Evolutionary conservation across 2,888 invertebrate species (phyloP).

Genomic region (Chamaedrilus cognettii): DNA sequence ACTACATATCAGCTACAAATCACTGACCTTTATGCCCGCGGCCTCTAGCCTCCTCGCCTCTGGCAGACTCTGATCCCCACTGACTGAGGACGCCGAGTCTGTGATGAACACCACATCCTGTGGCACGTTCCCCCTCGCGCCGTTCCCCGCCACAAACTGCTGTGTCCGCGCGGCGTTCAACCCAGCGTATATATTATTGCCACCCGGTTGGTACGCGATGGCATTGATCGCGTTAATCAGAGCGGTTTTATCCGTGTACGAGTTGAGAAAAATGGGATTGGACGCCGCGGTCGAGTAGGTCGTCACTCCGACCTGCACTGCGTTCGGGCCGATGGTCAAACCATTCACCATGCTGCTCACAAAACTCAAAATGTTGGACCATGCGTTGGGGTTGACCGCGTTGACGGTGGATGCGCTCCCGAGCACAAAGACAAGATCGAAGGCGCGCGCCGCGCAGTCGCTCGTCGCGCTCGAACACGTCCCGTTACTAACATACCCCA

Average conservation of each 20-base stretch:
- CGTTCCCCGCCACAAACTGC: slow-evolving; percentile 9
- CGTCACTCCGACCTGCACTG: slow-evolving; percentile 13
- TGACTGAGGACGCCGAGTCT: background rate
- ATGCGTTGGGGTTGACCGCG: slow-evolving; percentile 1
- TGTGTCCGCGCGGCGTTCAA: slow-evolving; percentile 13
- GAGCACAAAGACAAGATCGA: slow-evolving; percentile 10
- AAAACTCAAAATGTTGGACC: slow-evolving; percentile 3
- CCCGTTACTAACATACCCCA: background rate
- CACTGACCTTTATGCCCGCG: slow-evolving; percentile 13
- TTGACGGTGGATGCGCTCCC: background rate
- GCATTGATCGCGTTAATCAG: slow-evolving; percentile 15
- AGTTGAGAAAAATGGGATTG: slow-evolving; percentile 5
- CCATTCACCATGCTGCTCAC: background rate
- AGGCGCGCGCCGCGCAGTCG: slow-evolving; percentile 1
- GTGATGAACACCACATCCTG: slow-evolving; percentile 17
- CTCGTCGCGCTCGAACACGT: background rate
- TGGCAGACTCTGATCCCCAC: background rate
- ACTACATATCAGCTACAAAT: too few relatives aligned
- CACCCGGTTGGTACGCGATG: slow-evolving; percentile 3
- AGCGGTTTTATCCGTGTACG: slow-evolving; percentile 3
- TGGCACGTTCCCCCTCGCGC: slow-evolving; percentile 46
- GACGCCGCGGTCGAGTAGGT: slow-evolving; percentile 14
- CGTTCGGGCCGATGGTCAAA: slow-evolving; percentile 4
- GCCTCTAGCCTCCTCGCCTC: slow-evolving; percentile 6
- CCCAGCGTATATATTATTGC: slow-evolving; percentile 13